These are phyloP conservation scores for Drosophila repletoides DNA, from an alignment of 1,140 invertebrate species.

Conservation along the genomic window DNA sequence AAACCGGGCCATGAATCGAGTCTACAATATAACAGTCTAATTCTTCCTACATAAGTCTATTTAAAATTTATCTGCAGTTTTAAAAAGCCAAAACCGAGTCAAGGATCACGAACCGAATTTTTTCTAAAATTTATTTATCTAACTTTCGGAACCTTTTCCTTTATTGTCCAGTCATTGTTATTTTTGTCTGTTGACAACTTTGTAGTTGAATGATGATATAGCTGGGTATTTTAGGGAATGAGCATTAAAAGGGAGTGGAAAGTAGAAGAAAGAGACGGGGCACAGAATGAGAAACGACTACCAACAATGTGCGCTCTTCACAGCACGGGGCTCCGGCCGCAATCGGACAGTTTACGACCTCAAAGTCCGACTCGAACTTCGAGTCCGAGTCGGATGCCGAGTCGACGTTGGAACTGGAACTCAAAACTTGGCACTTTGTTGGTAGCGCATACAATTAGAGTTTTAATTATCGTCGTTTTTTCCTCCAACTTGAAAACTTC, in stretches of 20 bases:
- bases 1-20: too few relatives aligned
- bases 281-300: not conserved
- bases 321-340: constrained; percentile 15
- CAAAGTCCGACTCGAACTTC: not conserved
- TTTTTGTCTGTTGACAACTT: too few relatives aligned
- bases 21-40: too few relatives aligned
- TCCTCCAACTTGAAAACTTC: not conserved
- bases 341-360: constrained; percentile 40
- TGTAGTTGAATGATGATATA: too few relatives aligned
- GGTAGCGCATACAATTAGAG: constrained; percentile 76
- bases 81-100: too few relatives aligned
- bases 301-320: constrained; percentile 1
- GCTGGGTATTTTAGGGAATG: not conserved
- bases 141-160: too few relatives aligned
- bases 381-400: not conserved
- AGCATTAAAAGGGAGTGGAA: not conserved
- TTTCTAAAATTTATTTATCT: too few relatives aligned
- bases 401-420: constrained; percentile 28
- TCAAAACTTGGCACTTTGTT: constrained; percentile 32
- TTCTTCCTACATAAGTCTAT: too few relatives aligned
- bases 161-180: too few relatives aligned
- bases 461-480: constrained; percentile 74
- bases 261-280: not conserved
- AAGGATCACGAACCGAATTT: too few relatives aligned
- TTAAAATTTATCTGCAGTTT: too few relatives aligned